Base-by-base conservation (phyloP, 2,888 invertebrate genomes). In the Drosophila eohydei region DNA sequence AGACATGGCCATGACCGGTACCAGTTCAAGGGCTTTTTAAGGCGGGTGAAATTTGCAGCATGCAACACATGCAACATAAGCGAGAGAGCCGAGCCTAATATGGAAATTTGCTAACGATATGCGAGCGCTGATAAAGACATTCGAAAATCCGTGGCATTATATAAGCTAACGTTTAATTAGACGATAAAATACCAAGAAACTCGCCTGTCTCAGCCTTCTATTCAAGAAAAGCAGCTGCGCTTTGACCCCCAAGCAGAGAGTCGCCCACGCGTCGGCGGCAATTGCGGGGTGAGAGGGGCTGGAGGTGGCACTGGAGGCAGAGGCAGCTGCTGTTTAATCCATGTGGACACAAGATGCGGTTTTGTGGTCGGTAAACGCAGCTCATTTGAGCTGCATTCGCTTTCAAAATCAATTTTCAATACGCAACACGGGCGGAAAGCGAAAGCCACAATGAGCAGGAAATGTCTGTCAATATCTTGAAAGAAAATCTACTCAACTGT, bases 1-100 rank as follows among this genome's bases (percentile, higher is more conserved):
- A 71, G 59, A 66, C 60, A 68, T 74, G 71, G 78, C 65, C 80
- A 80, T 75, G 81, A 58, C 64, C 76, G 69, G 71, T 51, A 28
- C 50, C 82, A 83, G 78, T 85, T 87, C 85, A 87, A 86, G 85
- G 85, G 87, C 85, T 85, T 56, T 70, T 78, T 62, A 74, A 64
- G 79, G 73, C 74, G 75, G 69, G 78, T 65, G 83, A 81, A 83
- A 80, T 81, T 78, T 64, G 61, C 56, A 21, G 52, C 70, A 69
- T 63, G 75, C 68, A 36, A 58, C 40, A 44, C 40, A 48, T 43
- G 54, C 67, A 51, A 30, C 48, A 46, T n/a, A 5, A 30, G 54
- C 40, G 7, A 40, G 38, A 40, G 38, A 5, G 50, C 16, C 50
- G 66, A 69, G 67, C 71, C 71, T 36, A 43, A 71, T 78, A 61